Conservation (phyloP, 2,797 vertebrate species). For the Myioborus melanocephalus region DNA sequence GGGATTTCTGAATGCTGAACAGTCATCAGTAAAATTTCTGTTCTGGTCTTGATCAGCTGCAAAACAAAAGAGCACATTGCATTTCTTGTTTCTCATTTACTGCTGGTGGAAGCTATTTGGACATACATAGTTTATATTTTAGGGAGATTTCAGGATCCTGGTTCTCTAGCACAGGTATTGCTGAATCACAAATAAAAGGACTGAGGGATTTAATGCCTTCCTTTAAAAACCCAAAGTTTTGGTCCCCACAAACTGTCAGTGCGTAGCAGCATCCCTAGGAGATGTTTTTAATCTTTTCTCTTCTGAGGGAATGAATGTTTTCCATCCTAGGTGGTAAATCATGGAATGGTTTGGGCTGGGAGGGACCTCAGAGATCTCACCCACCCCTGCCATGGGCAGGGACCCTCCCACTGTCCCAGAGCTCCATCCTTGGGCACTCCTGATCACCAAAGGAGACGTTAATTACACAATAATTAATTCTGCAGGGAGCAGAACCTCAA, state of each 20-base stretch:
- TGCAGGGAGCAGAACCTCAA: background rate
- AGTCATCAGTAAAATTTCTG: background rate
- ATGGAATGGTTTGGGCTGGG: background rate
- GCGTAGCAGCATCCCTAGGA: background rate
- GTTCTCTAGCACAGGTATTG: background rate
- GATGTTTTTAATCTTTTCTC: background rate
- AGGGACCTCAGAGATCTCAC: background rate
- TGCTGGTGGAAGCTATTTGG: constrained; percentile 89
- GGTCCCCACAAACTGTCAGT: background rate
- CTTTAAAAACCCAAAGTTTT: background rate
- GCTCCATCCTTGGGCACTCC: background rate
- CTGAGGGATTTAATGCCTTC: background rate
- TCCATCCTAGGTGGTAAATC: rapidly evolving
- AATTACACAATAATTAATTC: background rate
- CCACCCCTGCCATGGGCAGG: background rate
- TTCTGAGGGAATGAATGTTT: background rate
- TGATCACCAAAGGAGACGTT: background rate
- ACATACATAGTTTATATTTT: constrained; percentile 86
- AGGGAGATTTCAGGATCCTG: constrained; percentile 87
- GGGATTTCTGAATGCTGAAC: background rate
- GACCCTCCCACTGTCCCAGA: background rate
- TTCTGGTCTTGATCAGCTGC: background rate
- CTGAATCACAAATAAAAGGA: background rate
- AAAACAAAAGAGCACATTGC: background rate
- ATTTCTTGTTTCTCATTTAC: constrained; percentile 74